Evolutionary conservation across 2,113 vertebrate species (phyloP).

Genomic region (Lophotis ruficrista): DNA sequence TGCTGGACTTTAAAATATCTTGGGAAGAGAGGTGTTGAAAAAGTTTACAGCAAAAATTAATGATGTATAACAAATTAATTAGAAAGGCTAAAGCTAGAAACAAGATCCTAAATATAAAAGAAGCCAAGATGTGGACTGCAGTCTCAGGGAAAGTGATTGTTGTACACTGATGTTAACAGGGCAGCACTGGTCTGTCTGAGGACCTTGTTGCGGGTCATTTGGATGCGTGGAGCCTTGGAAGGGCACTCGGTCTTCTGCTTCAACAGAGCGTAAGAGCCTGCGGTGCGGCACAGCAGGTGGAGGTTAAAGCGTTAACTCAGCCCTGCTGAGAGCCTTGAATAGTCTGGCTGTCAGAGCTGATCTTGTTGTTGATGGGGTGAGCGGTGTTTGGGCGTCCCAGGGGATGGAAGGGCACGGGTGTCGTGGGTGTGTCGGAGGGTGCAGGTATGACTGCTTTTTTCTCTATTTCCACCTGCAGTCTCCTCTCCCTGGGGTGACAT

Average conservation of each 20-base stretch:
- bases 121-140: background rate
- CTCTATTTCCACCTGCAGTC: background rate
- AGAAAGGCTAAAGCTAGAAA: background rate
- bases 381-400: background rate
- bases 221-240: background rate
- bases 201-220: background rate
- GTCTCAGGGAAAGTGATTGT: background rate
- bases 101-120: background rate
- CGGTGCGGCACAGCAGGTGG: fast-evolving
- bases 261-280: background rate
- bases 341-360: background rate
- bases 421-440: fast-evolving
- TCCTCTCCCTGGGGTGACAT: background rate
- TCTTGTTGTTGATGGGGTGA: background rate
- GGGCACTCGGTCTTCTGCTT: too few relatives aligned
- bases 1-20: background rate
- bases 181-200: background rate
- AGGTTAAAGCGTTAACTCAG: background rate
- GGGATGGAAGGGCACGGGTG: background rate
- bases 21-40: background rate
- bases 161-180: background rate
- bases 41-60: constrained; percentile 1
- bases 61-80: background rate
- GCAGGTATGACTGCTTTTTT: background rate
- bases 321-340: background rate